Conservation (phyloP, 2,113 vertebrate species). For the Syngnathus typhle region DNA sequence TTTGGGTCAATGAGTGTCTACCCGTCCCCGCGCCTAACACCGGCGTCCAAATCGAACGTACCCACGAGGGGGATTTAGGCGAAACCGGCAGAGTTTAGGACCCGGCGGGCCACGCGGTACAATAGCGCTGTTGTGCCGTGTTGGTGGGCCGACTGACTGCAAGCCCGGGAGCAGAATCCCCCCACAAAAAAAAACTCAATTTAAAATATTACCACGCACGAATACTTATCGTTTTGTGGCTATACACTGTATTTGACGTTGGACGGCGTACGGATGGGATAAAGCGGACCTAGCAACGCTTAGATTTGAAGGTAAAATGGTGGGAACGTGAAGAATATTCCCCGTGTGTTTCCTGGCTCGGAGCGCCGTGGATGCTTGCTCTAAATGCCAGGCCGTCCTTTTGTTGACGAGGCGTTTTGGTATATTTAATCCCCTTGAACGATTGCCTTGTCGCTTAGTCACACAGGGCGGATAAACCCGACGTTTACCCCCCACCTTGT, state of each 20-base stretch:
- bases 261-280: conserved; percentile 1
- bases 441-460: not conserved
- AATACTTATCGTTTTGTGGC: not conserved
- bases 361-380: conserved; percentile 45
- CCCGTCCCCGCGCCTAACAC: not conserved
- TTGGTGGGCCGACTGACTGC: conserved; percentile 59
- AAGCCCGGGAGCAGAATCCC: conserved; percentile 16
- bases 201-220: not conserved
- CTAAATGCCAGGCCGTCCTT: conserved; percentile 54
- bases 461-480: not conserved
- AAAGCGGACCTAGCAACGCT: conserved; percentile 17
- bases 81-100: conserved; percentile 77
- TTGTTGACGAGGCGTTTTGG: not conserved
- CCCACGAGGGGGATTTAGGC: conserved; percentile 43
- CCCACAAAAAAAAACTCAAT: conserved; percentile 20
- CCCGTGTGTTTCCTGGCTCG: conserved; percentile 49
- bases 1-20: not conserved
- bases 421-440: not conserved
- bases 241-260: not conserved
- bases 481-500: not conserved
- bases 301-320: conserved; percentile 61
- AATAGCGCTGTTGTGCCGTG: conserved; percentile 86
- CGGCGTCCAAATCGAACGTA: conserved; percentile 27
- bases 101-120: conserved; percentile 77
- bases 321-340: conserved; percentile 58